phyloP scores from a whole-genome alignment of 2,797 vertebrate genomes.

The Amniataba percoides region DNA sequence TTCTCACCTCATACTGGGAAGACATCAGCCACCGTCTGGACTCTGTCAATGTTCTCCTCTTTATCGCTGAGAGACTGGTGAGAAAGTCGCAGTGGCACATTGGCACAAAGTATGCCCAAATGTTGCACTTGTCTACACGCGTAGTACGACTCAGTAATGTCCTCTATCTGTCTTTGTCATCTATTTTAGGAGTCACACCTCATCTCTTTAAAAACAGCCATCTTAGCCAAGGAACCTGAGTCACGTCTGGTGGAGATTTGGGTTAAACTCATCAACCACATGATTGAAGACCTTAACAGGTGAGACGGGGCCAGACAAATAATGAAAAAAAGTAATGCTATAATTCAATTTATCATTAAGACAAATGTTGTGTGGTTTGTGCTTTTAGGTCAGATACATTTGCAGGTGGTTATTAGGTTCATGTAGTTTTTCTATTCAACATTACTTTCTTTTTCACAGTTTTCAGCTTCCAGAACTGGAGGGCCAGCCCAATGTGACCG shows the following conservation, averaged over 20 bases:
- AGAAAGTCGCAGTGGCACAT: constrained; percentile 23
- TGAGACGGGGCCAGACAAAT: constrained; percentile 67
- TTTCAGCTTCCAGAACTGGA: constrained; percentile 89
- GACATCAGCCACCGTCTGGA: constrained; percentile 95
- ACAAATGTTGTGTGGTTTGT: background rate
- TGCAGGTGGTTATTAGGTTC: background rate
- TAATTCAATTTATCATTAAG: constrained; percentile 4
- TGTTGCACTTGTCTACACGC: constrained; percentile 1
- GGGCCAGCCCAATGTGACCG: constrained; percentile 89
- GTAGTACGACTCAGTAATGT: constrained; percentile 1
- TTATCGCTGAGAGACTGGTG: constrained; percentile 91
- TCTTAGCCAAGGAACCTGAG: constrained; percentile 88
- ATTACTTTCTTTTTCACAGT: constrained; percentile 48
- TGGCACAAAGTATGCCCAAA: background rate
- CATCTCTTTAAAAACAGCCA: constrained; percentile 88
- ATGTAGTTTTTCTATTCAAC: background rate
- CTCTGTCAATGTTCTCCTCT: constrained; percentile 90
- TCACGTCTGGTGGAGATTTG: constrained; percentile 87
- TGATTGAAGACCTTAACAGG: constrained; percentile 91
- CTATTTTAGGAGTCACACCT: constrained; percentile 73
- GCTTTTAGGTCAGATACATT: background rate
- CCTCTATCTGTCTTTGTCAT: constrained; percentile 31
- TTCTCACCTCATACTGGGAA: constrained; percentile 96
- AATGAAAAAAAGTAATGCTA: background rate
- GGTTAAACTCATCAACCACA: constrained; percentile 90